phyloP scores from a whole-genome alignment of 2,888 invertebrate genomes.

The Noctua pronuba region DNA sequence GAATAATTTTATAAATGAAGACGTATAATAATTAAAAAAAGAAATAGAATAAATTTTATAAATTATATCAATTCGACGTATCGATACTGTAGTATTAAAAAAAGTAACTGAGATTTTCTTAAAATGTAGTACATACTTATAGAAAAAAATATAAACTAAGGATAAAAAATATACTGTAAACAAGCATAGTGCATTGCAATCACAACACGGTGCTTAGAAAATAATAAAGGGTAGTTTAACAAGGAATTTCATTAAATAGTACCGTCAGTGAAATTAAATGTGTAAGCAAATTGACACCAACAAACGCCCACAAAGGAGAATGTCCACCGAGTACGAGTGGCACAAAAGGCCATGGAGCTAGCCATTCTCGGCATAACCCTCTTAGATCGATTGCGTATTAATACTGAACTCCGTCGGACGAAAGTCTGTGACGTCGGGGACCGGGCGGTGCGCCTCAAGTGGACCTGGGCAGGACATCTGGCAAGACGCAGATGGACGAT shows the following conservation, averaged over 20 bases:
- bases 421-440: not conserved
- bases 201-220: conserved; percentile 47
- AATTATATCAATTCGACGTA: conserved; percentile 11
- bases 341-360: not conserved
- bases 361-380: not conserved
- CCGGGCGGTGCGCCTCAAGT: not conserved
- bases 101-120: conserved; percentile 23
- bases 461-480: not conserved
- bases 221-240: conserved; percentile 22
- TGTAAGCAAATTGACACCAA: not conserved
- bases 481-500: not conserved
- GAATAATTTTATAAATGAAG: conserved; percentile 7
- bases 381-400: not conserved
- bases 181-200: conserved; percentile 42
- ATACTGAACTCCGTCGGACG: not conserved
- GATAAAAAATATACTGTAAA: conserved; percentile 52
- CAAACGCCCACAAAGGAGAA: not conserved
- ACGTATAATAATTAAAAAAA: not conserved
- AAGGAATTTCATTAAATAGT: conserved; percentile 36
- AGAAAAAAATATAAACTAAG: conserved; percentile 48
- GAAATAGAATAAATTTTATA: conserved; percentile 4
- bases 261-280: not conserved
- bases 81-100: conserved; percentile 5
- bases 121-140: conserved; percentile 34
- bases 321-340: not conserved